Evolutionary conservation across 2,888 invertebrate species (phyloP), one percentile per base, ranked within the genome.

Genomic region (Pandemis corylana): DNA sequence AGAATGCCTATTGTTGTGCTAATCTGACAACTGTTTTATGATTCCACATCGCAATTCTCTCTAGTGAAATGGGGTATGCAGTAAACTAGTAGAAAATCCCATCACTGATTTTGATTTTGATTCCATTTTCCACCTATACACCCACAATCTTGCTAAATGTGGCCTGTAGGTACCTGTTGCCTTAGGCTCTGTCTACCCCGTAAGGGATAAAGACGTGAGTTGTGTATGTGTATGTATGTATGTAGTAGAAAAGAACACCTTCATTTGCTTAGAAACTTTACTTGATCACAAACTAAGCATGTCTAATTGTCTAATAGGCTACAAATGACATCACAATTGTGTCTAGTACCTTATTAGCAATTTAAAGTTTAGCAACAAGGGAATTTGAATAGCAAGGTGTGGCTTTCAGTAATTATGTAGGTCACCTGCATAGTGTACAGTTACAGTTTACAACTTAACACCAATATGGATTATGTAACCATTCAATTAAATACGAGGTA

Each of bases 381-480:
- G 28, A 12, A 12, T 59, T 59, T 12, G 12, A 28, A 28, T 10
- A 59, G 28, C 6, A 28, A 59, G 59, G 59, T 10, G 28, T 28
- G 20, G 59, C 28, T 28, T 59, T 59, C 12, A 59, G 59, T 59
- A 28, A 59, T 59, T 59, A 51, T n/a, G n/a, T 51, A 51, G 51
- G n/a, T 51, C n/a, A 51, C 5, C n/a, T n/a, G 13, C 7, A n/a
- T 51, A 51, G 6, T n/a, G n/a, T 51, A 51, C n/a, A n/a, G n/a
- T 51, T 51, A 51, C n/a, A n/a, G 51, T 51, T 51, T 13, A 51
- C n/a, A 51, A 51, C 12, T 49, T 49, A 10, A 13, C 46, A 49
- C 5, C 51, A 51, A 12, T 51, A 51, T 44, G 44, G 9, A 44
- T 44, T 2, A 44, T 44, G 7, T 44, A 44, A 44, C 44, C 9